Base-by-base conservation (phyloP, 2,888 invertebrate species). In the Melanargia galathea region DNA sequence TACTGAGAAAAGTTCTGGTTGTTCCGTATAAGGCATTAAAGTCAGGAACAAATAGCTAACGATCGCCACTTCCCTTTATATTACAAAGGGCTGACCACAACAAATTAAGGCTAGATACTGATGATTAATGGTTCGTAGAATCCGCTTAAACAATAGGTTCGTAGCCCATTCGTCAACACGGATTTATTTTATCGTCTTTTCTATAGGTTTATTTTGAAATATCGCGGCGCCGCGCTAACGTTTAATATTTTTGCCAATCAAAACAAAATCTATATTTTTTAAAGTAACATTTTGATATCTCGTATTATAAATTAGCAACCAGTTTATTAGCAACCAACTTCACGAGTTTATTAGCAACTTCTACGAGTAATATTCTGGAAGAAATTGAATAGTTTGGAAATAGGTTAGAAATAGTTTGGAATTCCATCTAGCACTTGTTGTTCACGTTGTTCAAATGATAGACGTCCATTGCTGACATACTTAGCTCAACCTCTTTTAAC, bases 31-130 rank as follows among this genome's bases (percentile, higher is more conserved):
- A 48, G 33, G 48, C 35, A 48, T 48, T 55, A 48, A 61, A 61
- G 35, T 46, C 52, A 60, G 46, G 55, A 62, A 65, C 70, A 68
- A 66, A 64, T 62, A 59, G 54, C 69, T 66, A 63, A 66, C 66
- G 58, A 69, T 63, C 61, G 56, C 43, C 56, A 59, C 66, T 64
- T 68, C 66, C 67, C 64, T 48, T 55, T 62, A 45, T 45, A 55
- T 24, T 20, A 62, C 56, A 64, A 64, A 60, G 65, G 70, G 61
- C 67, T 66, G 67, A 65, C 71, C 70, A 52, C 69, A 66, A 68
- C 67, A 69, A 69, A 69, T 72, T 68, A 66, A 64, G 71, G 69
- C 70, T 70, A 71, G 69, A 68, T 71, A 68, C 60, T 59, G 64
- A 67, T 72, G 72, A 72, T 72, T 70, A 70, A 72, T 70, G 69